Percentiles rank a stretch among this genome's conserved stretches.
phyloP scores from a whole-genome alignment of 2,888 invertebrate species.

The Rotaria sp. region DNA sequence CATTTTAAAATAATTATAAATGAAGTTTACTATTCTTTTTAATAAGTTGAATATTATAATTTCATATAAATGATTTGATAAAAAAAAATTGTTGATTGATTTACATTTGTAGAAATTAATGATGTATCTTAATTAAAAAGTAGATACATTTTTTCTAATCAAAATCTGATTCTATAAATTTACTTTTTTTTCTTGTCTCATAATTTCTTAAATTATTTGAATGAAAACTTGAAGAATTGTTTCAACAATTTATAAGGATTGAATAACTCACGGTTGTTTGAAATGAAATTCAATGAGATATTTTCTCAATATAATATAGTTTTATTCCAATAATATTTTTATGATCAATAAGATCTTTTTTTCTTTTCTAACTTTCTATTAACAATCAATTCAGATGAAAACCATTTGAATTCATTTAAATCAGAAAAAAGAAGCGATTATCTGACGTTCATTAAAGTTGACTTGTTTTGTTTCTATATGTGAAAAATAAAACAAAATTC shows the following conservation, averaged over 20 bases:
- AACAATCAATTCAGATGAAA: no score
- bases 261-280: slow-evolving; percentile 67
- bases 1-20: slow-evolving; percentile 50
- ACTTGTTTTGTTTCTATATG: no score
- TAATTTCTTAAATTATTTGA: slow-evolving; percentile 76
- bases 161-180: no score
- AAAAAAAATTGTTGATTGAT: slow-evolving; percentile 44
- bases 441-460: no score
- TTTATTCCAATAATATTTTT: slow-evolving; percentile 48
- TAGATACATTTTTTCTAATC: no score
- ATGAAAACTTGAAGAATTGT: slow-evolving; percentile 73
- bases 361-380: no score
- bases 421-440: no score
- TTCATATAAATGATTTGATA: slow-evolving; percentile 51
- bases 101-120: slow-evolving; percentile 44
- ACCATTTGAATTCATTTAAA: no score
- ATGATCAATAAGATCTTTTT: no score
- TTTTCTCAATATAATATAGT: slow-evolving; percentile 60
- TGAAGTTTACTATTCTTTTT: slow-evolving; percentile 55
- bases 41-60: slow-evolving; percentile 54
- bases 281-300: slow-evolving; percentile 77
- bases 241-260: slow-evolving; percentile 72
- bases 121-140: neutral
- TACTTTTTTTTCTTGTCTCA: slow-evolving; percentile 70
- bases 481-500: no score